Base-by-base conservation (phyloP, 2,888 invertebrate genomes). In the Lasioglossum oenotherae region DNA sequence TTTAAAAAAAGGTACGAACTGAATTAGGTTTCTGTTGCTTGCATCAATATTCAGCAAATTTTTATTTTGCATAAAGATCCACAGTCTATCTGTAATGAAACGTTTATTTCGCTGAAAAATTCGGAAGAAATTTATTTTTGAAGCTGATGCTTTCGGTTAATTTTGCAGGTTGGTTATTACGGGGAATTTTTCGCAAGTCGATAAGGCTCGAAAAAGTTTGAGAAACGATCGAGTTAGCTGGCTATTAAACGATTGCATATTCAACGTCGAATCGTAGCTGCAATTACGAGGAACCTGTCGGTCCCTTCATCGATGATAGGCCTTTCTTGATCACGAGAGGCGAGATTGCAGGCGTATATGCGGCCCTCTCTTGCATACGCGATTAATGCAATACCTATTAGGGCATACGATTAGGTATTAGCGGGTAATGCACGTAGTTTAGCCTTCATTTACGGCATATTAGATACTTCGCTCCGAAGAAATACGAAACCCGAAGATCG, bases 351-450 rank as follows among this genome's bases (percentile, higher is more conserved):
- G 41, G 31, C 35, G 74, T 75, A 60, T 81, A 73, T 44, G 74
- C 78, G 23, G 74, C 35, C 64, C 60, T 71, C 80, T 77, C 79
- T 74, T 80, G 82, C 87, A 82, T 82, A 71, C 74, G 16, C 85
- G 87, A 90, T 88, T 88, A 89, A 85, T 74, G 82, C 81, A 79
- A 85, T 79, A 80, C 64, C 88, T 85, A 87, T 83, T 80, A 83
- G 78, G 60, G 77, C 76, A 72, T 72, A 72, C 71, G 81, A 83
- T 86, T 87, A 84, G 81, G 14, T 64, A 81, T 64, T 80, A 69
- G 69, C 85, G 53, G 53, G 77, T 82, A 85, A 87, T 79, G 71
- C 71, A 41, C 72, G 78, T 77, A 80, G 76, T 83, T 82, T 80
- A 53, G 71, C 57, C 79, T 75, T 80, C 80, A 76, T 81, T 87